Conservation (phyloP, 2,113 vertebrate genomes). For the Prinia subflava region DNA sequence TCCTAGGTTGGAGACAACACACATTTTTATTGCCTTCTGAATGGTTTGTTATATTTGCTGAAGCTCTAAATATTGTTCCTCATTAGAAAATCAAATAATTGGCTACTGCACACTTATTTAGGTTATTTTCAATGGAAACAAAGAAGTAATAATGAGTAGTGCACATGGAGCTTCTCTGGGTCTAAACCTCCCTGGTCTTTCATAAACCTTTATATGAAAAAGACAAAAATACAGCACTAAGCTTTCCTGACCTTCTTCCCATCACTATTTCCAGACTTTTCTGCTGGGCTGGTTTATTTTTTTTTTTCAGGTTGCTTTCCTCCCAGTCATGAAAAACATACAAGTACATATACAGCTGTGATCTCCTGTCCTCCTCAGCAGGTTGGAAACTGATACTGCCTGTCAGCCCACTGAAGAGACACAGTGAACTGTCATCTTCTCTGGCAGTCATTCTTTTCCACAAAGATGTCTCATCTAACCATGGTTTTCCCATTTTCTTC, state of each 20-base stretch:
- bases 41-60: neutral
- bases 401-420: neutral
- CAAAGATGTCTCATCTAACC: neutral
- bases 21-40: neutral
- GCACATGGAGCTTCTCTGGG: neutral
- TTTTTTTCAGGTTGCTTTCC: neutral
- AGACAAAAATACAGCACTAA: neutral
- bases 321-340: neutral
- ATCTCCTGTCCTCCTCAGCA: neutral
- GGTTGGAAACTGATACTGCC: neutral
- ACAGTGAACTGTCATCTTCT: neutral
- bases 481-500: neutral
- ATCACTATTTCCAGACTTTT: neutral
- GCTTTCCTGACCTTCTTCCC: neutral
- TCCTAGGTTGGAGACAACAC: slow-evolving; percentile 63
- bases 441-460: neutral
- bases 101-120: neutral
- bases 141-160: neutral
- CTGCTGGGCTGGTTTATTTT: neutral
- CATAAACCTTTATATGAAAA: neutral
- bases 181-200: neutral
- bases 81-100: neutral
- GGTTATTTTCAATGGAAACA: neutral
- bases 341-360: neutral
- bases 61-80: neutral